A percentile compares a stretch with the other conserved stretches of the same genome.
These are phyloP conservation scores for Euproctis similis DNA, from an alignment of 2,888 invertebrate genomes.

Conservation along the genomic window DNA sequence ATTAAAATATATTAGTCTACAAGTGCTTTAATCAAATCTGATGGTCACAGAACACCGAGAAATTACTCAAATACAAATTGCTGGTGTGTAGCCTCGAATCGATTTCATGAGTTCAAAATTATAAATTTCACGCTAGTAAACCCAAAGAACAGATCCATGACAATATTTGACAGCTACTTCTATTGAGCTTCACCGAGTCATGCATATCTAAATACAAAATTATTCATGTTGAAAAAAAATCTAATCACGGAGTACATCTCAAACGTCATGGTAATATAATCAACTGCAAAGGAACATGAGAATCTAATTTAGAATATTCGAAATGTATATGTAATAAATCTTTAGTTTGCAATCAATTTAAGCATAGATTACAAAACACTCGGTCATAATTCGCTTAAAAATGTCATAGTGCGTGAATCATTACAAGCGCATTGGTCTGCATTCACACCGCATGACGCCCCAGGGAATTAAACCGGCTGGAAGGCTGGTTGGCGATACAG, in stretches of 20 bases:
- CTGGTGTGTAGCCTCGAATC: constrained; percentile 27
- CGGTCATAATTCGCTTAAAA: constrained; percentile 31
- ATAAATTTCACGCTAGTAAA: constrained; percentile 57
- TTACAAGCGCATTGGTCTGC: constrained; percentile 42
- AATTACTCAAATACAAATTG: constrained; percentile 26
- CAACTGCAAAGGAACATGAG: neutral
- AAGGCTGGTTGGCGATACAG: constrained; percentile 10
- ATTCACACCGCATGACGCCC: constrained; percentile 61
- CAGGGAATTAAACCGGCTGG: constrained; percentile 50
- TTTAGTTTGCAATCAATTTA: too few relatives aligned
- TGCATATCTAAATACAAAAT: constrained; percentile 41
- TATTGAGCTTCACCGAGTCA: constrained; percentile 30
- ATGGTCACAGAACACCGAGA: constrained; percentile 28
- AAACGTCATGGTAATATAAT: constrained; percentile 6
- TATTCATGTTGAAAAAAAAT: constrained; percentile 21
- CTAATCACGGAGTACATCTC: constrained; percentile 11
- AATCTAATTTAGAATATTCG: too few relatives aligned
- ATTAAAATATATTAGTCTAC: constrained; percentile 20
- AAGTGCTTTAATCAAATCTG: constrained; percentile 30
- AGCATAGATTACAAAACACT: too few relatives aligned
- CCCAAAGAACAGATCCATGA: constrained; percentile 33
- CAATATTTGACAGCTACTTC: constrained; percentile 41
- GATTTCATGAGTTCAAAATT: constrained; percentile 47
- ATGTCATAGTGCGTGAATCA: constrained; percentile 43
- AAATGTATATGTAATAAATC: too few relatives aligned